Base-by-base conservation (phyloP, 2,888 invertebrate genomes). In the Escarpia spicata region DNA sequence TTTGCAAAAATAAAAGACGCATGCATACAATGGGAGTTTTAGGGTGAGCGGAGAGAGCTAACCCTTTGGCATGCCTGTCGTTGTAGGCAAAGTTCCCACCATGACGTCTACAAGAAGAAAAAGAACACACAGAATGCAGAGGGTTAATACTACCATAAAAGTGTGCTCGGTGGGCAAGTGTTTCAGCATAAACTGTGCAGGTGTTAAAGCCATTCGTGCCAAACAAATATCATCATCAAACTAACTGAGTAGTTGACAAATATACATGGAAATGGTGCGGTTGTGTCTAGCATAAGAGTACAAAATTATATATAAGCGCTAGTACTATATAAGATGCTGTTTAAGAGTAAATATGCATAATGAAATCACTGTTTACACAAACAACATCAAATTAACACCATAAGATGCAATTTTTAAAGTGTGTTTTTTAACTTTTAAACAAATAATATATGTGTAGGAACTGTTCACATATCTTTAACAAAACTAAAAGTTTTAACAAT, bases 51-150 rank as follows among this genome's bases (percentile, higher is more conserved):
- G 75, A 26, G 75, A 75, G 19, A 15, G 58, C 93, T 92, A 92
- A 93, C 93, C 93, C 93, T 91, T 89, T 92, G 26, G 92, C 92
- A 75, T 75, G 75, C 93, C 93, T 91, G 90, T 93, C 93, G 44
- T 37, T 92, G 91, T 93, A 91, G 90, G 91, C 93, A 92, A 93
- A 93, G 92, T 91, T 93, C 58, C 93, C 93, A 58, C 93, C 89
- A 90, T 92, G 93, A 52, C 91, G 93, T 92, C 93, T 93, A 93
- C 92, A 93, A 43, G 75, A 75, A 75, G n/a, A 75, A 93, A 92
- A 91, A 92, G 93, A 91, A 91, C 90, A 75, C 75, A 75, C n/a
- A 75, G 75, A 75, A 75, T 75, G 75, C 75, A 26, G 75, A n/a
- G 75, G 75, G 75, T 75, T 75, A 75, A 75, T 75, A 26, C 19